Evolutionary conservation across 2,888 invertebrate genomes (phyloP), one percentile per base, ranked within the genome.

Genomic region (Cheilosia scutellata): DNA sequence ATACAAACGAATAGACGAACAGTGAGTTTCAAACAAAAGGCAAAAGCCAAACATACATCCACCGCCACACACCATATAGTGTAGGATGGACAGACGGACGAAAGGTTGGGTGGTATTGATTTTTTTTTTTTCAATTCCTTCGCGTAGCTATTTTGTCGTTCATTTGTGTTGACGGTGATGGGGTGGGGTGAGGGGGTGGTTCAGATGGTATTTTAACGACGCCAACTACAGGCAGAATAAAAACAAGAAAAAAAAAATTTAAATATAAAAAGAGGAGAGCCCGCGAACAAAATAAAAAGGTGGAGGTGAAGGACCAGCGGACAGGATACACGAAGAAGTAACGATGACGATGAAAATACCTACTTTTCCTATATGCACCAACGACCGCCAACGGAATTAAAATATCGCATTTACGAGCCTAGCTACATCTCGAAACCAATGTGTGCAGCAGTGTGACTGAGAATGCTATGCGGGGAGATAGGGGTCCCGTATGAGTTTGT

Each of bases 51-150:
- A 71, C 31, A 29, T 42, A 40, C 33, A 40, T 5, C 40, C n/a
- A 5, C 53, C 13, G 29, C 5, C 29, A 25, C 11, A n/a, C 25
- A 57, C 7, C 9, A 11, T 5, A 27, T n/a, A 47, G 20, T 57
- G 33, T 4, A 9, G 66, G 9, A 58, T 11, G 51, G 76, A 66
- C 72, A 68, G 68, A 68, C 42, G 83, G 74, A 68, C 78, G 37
- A 68, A 68, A 60, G 57, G 68, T 57, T 58, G 83, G 55, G 47
- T 44, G 74, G 57, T 84, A 84, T 84, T 79, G 83, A 84, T 83
- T 83, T 65, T 37, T 47, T 68, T 31, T 3, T 29, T 53, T 68
- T 31, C 63, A 74, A 20, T 63, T 63, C 31, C 16, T 63, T 62
- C 51, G 58, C 53, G 51, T 47, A 60, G 51, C 74, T 63, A 62